Percentiles rank a stretch among this genome's conserved stretches.
phyloP scores from a whole-genome alignment of 2,113 vertebrate genomes.

The Peromyscus polionotus region DNA sequence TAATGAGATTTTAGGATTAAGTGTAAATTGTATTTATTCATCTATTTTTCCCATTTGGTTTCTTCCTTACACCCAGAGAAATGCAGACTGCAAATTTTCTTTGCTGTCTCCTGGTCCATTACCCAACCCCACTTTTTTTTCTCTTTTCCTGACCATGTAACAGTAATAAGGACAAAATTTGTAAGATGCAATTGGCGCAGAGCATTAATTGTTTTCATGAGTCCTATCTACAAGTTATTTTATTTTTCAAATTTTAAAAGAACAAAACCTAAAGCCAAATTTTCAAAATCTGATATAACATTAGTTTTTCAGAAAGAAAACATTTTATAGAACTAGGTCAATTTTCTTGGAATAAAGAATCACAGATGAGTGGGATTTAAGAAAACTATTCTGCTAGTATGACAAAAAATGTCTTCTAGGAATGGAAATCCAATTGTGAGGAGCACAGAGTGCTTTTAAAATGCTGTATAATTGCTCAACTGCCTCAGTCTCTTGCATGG shows the following conservation, averaged over 20 bases:
- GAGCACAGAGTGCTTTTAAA: slow-evolving; percentile 24
- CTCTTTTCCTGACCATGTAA: background rate
- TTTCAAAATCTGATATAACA: background rate
- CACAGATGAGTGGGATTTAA: background rate
- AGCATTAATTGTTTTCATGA: background rate
- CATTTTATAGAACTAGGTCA: background rate
- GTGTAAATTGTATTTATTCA: slow-evolving; percentile 16
- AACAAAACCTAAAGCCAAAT: background rate
- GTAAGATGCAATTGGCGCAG: background rate
- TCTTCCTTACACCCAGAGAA: background rate
- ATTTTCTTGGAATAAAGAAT: background rate
- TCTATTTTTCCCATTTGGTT: slow-evolving; percentile 17
- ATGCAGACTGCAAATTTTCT: background rate
- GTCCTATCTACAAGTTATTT: background rate
- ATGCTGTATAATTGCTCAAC: slow-evolving; percentile 17
- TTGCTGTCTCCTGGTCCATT: background rate
- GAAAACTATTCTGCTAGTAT: background rate
- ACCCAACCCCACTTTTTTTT: background rate
- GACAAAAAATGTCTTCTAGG: background rate
- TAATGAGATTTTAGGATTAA: slow-evolving; percentile 45
- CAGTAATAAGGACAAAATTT: background rate
- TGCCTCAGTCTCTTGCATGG: background rate
- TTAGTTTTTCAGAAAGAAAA: slow-evolving; percentile 24
- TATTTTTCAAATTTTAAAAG: slow-evolving; percentile 24
- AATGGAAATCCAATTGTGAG: slow-evolving; percentile 4